Evolutionary conservation across 2,113 vertebrate species (phyloP), one percentile per base, ranked within the genome.

Genomic region (Castor canadensis): DNA sequence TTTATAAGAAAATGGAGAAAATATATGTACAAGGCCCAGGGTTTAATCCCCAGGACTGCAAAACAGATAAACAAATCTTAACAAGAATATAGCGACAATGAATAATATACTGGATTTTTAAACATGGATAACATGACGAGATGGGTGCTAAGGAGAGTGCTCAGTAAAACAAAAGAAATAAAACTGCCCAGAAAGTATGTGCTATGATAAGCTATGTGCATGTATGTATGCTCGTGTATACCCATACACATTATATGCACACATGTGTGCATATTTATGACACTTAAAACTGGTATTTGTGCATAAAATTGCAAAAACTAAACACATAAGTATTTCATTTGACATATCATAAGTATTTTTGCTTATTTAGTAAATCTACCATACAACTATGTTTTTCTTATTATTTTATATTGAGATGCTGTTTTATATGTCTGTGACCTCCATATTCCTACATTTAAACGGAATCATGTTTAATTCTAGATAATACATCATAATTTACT

Each of bases 401-500:
- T 82, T 94, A n/a, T 66, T 62, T 77, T 75, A 40, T 81, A 64
- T 93, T 5, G 73, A 93, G 64, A 58, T 1, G 54, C 3, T 62
- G 52, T 45, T 77, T 43, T 69, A 22, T 93, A 69, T 47, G 24
- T 80, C 19, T 81, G 6, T 49, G 32, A 60, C 5, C 26, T 83
- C 87, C 4, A 62, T 64, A 40, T 49, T 58, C 28, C 64, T 91
- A 26, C 15, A 81, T 64, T 89, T 81, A 87, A 76, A 26, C 86
- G 35, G 6, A 16, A 86, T 95, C 26, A 47, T 60, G 40, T 77
- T 88, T 77, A 28, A 30, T 71, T 93, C 66, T 76, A 93, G 30
- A 83, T 72, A 88, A 54, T 76, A 66, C 58, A 15, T 58, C 38
- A 77, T 62, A 95, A 95, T 92, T 93, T 89, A n/a, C 22, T 52